Evolutionary conservation across 92 coral and sea anemone species (phyloP).

Genomic region (Pocillopora grandis): DNA sequence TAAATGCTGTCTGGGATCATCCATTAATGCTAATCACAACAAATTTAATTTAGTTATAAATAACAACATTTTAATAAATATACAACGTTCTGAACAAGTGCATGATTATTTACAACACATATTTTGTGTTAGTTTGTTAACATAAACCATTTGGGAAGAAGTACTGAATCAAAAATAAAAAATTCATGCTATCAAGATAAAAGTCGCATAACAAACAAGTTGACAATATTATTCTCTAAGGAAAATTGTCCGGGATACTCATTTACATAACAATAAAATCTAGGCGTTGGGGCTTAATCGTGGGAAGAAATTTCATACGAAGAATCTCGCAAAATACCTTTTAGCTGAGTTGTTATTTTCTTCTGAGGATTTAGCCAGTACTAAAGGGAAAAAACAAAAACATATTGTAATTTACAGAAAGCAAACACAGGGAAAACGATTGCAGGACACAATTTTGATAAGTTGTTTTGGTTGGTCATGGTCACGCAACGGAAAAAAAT

Average conservation of each 20-base stretch:
- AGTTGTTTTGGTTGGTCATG: too few species aligned
- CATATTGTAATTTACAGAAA: background rate
- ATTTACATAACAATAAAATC: conserved; percentile 16
- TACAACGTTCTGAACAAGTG: too few species aligned
- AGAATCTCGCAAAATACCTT: conserved; percentile 59
- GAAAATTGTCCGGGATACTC: conserved; percentile 1
- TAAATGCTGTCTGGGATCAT: too few species aligned
- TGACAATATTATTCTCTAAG: background rate
- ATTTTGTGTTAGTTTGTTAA: background rate
- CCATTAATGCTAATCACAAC: too few species aligned
- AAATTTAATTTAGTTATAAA: too few species aligned
- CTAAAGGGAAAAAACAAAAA: conserved; percentile 48
- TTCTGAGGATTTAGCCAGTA: conserved; percentile 94
- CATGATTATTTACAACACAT: background rate
- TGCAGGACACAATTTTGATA: background rate
- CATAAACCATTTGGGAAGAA: background rate
- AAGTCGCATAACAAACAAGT: background rate
- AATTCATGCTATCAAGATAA: background rate
- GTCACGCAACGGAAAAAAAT: conserved; percentile 18
- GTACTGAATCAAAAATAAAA: background rate
- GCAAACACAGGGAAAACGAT: background rate
- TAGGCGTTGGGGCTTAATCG: background rate
- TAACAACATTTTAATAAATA: too few species aligned
- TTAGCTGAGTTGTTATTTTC: conserved; percentile 87
- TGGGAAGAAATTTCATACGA: conserved; percentile 17